Conservation (phyloP, 2,888 invertebrate species). For the Oxyteleia sp. region DNA sequence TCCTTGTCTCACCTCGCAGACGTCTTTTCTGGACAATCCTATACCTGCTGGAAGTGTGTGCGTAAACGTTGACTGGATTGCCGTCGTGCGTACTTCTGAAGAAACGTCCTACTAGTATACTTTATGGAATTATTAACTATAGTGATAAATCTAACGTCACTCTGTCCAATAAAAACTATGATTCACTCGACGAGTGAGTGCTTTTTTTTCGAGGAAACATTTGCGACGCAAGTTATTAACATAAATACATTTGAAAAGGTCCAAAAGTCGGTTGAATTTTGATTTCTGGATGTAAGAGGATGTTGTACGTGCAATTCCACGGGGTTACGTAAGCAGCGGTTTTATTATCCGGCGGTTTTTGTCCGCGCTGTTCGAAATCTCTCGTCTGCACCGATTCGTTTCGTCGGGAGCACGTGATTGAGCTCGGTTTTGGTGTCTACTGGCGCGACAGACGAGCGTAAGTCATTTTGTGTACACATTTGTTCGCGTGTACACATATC, state of each 20-base stretch:
- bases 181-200: background rate
- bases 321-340: conserved; percentile 24
- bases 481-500: conserved; percentile 41
- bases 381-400: conserved; percentile 27
- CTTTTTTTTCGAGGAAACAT: too few species aligned
- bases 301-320: background rate
- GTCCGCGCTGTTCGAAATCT: conserved; percentile 17
- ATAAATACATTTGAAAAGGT: background rate
- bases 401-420: conserved; percentile 33
- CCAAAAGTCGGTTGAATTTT: conserved; percentile 1
- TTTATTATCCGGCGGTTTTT: conserved; percentile 30
- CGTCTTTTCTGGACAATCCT: conserved; percentile 47
- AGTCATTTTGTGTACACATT: conserved; percentile 39
- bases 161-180: conserved; percentile 12
- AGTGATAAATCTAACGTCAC: conserved; percentile 30
- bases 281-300: background rate
- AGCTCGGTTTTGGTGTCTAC: conserved; percentile 31
- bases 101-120: conserved; percentile 62
- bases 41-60: conserved; percentile 53
- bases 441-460: conserved; percentile 10
- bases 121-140: conserved; percentile 54
- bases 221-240: too few species aligned
- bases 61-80: conserved; percentile 51
- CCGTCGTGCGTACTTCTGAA: conserved; percentile 30
- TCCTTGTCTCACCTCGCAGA: conserved; percentile 26